A percentile compares a stretch with the other conserved stretches of the same genome.
phyloP scores from a whole-genome alignment of 2,888 invertebrate genomes.

The Drosophila flavopinicola region DNA sequence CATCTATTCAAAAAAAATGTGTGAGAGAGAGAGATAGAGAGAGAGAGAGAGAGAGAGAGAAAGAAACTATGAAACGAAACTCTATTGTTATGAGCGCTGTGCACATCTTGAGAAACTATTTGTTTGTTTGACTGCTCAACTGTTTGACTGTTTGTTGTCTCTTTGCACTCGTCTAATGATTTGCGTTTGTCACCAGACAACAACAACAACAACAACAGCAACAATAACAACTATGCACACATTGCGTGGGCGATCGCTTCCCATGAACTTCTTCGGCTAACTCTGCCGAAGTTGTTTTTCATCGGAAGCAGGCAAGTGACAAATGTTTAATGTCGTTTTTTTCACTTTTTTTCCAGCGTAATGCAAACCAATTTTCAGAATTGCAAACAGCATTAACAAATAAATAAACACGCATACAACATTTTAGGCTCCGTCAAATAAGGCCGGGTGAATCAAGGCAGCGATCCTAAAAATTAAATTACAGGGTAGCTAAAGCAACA shows the following conservation, averaged over 20 bases:
- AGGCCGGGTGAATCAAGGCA: no score
- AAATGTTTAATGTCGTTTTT: conserved; percentile 42
- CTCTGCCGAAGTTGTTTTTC: conserved; percentile 30
- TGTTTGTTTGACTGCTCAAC: conserved; percentile 37
- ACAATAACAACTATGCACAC: conserved; percentile 36
- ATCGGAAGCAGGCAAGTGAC: conserved; percentile 46
- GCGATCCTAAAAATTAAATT: no score
- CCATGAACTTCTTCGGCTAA: conserved; percentile 48
- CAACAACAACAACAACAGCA: conserved; percentile 24
- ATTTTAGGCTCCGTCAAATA: no score
- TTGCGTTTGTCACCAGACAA: conserved; percentile 63
- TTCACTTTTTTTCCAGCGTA: conserved; percentile 49
- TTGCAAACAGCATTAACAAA: conserved; percentile 8
- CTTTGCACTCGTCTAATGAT: conserved; percentile 65
- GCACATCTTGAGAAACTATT: conserved; percentile 60
- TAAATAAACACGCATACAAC: no score
- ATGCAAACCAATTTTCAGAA: conserved; percentile 22
- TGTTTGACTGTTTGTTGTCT: conserved; percentile 43
- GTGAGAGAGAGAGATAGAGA: neutral
- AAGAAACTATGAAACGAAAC: conserved; percentile 47
- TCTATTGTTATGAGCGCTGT: conserved; percentile 53
- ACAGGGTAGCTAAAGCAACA: no score
- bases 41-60: neutral
- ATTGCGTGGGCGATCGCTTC: conserved; percentile 68
- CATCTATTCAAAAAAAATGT: conserved; percentile 48